Evolutionary conservation across 2,888 invertebrate species (phyloP), one percentile per base, ranked within the genome.

Genomic region (Euzetes globulus): DNA sequence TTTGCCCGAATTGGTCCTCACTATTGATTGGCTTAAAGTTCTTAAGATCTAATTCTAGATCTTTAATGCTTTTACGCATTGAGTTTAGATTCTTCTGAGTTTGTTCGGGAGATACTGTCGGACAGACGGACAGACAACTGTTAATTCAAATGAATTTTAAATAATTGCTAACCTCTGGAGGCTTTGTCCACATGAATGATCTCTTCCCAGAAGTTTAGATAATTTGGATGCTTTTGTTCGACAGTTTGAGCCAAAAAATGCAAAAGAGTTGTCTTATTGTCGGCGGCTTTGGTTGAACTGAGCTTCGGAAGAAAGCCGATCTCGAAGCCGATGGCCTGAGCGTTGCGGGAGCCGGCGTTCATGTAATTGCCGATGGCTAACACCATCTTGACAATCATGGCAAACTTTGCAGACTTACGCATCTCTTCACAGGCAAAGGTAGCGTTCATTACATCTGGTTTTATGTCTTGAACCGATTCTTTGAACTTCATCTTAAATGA

Each of bases 361-460:
- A 99, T 93, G 81, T 92, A 95, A 84, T 99, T 99, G 4, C 98
- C 98, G 27, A 97, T 85, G 15, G 96, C 83, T 0, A 99, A 85
- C 76, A 98, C 88, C 0, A 98, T 84, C 82, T 97, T 93, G 17
- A 99, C 83, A 71, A 99, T 89, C 82, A 89, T 90, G 0, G 91
- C 90, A 83, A 99, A 95, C 81, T 94, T 96, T 78, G 88, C 88
- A 80, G 95, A 95, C 37, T 88, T 88, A 79, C 90, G 91, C 1
- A 95, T 89, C 83, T 97, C 94, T 80, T 97, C 94, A 80, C 97
- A 96, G 0, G 97, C 97, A 0, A 94, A 94, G 1, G 94, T 94
- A 0, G 92, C 94, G 0, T 94, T 91, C 0, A 97, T 95, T 81
- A 98, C 92, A 81, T 94, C 93, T 77, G 94, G 94, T 84, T 93